Evolutionary conservation across 2,113 vertebrate genomes (phyloP).

Genomic region (Boulengeromyrus knoepffleri): DNA sequence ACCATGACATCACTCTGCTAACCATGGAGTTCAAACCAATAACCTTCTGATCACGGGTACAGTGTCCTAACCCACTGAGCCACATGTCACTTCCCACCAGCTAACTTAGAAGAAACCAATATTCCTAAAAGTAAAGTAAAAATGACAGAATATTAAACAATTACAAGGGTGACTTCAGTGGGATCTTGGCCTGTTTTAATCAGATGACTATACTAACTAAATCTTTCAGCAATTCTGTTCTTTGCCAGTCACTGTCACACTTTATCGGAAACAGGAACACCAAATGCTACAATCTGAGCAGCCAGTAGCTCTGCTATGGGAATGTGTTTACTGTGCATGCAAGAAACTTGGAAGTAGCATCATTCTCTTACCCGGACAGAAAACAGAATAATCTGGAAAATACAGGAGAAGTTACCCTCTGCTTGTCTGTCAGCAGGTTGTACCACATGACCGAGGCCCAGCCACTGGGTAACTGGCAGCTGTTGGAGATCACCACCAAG

Average conservation of each 20-base stretch:
- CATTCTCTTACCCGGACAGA: not conserved
- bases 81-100: too few species aligned
- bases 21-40: not conserved
- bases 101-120: not conserved
- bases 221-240: not conserved
- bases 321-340: not conserved
- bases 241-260: not conserved
- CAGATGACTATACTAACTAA: not conserved
- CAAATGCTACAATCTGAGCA: not conserved
- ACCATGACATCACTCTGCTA: not conserved
- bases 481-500: slow-evolving; percentile 94
- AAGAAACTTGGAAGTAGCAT: not conserved
- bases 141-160: not conserved
- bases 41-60: not conserved
- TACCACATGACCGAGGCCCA: slow-evolving; percentile 98
- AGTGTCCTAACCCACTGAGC: too few species aligned
- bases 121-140: not conserved
- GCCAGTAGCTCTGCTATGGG: not conserved
- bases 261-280: not conserved
- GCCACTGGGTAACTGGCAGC: slow-evolving; percentile 84
- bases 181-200: not conserved
- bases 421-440: slow-evolving; percentile 81
- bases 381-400: not conserved
- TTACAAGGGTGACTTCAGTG: not conserved
- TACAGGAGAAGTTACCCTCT: slow-evolving; percentile 62